A percentile compares a stretch with the other conserved stretches of the same genome.
Evolutionary conservation across 2,888 invertebrate genomes (phyloP).

Genomic region (Rhaphigaster nebulosa): DNA sequence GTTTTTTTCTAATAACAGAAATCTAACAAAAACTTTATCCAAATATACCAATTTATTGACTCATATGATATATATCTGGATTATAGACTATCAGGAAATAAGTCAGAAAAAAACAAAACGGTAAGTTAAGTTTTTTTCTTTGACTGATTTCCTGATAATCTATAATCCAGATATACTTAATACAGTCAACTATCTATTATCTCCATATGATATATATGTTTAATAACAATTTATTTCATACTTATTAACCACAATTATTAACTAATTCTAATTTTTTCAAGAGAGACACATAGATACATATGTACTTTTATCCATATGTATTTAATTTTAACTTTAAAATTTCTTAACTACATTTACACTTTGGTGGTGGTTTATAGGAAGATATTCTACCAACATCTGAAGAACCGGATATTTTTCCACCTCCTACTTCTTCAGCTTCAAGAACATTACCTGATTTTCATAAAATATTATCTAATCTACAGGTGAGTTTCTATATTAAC

Average conservation of each 20-base stretch:
- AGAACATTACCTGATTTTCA: constrained; percentile 77
- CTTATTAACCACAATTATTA: not conserved
- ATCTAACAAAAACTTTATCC: not conserved
- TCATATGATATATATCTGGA: not conserved
- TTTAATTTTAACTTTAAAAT: not conserved
- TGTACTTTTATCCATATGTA: not conserved
- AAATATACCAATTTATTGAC: not conserved
- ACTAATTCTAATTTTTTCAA: not conserved
- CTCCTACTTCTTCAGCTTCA: constrained; percentile 65
- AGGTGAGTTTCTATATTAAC: constrained; percentile 74
- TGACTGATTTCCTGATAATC: not conserved
- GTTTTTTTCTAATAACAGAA: not conserved
- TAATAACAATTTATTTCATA: not conserved
- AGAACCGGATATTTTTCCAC: constrained; percentile 64
- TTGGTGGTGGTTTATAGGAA: constrained; percentile 56
- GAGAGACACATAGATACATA: not conserved
- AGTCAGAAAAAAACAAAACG: not conserved
- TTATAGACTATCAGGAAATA: not conserved
- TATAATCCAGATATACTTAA: not conserved
- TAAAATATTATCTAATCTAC: constrained; percentile 78
- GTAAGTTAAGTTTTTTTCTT: not conserved
- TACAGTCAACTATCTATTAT: not conserved
- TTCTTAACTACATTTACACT: not conserved
- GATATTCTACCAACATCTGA: constrained; percentile 62
- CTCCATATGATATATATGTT: not conserved